Evolutionary conservation across 2,113 vertebrate species (phyloP), one percentile per base, ranked within the genome.

Genomic region (Bombycilla garrulus): DNA sequence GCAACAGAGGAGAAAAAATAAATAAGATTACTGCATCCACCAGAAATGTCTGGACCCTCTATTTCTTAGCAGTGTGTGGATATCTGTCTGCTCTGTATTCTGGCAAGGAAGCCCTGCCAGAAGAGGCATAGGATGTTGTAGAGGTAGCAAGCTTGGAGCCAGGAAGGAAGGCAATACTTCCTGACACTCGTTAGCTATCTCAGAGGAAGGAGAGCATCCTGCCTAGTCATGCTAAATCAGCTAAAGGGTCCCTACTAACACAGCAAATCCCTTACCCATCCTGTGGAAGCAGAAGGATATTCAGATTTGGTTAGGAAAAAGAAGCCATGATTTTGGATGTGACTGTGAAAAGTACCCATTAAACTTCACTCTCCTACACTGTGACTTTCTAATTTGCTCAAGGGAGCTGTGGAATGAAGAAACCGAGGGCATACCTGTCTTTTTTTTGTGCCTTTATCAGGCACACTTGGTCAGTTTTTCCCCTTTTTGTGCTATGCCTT

Each of bases 151-250:
- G 40, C 78, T 72, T 62, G 81, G 78, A 93, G 83, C 36, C 5
- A 35, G 86, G 92, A 89, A 93, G 95, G 96, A 93, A 97, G 90
- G 35, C 36, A 79, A 23, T 36, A 35, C 25, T 95, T 97, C 93
- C 96, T 96, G 83, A 56, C 61, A 28, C 66, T 95, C 53, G 6
- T 85, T 47, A 66, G 51, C 47, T 66, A 84, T 51, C 66, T 64
- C 23, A 83, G 80, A 92, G 93, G 93, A 95, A 97, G 64, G 71
- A 71, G 2, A 73, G 40, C 81, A 95, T 95, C 93, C 87, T 94
- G 88, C 74, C 84, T 69, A 61, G 78, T 91, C 84, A 84, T 79
- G 92, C 79, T 94, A 81, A 90, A 84, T 93, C 87, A 92, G 84
- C 90, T 71, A 33, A 45, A 91, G 24, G 47, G 53, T 53, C n/a